phyloP scores from a whole-genome alignment of 2,113 vertebrate genomes.

The Chlamydotis undulata region DNA sequence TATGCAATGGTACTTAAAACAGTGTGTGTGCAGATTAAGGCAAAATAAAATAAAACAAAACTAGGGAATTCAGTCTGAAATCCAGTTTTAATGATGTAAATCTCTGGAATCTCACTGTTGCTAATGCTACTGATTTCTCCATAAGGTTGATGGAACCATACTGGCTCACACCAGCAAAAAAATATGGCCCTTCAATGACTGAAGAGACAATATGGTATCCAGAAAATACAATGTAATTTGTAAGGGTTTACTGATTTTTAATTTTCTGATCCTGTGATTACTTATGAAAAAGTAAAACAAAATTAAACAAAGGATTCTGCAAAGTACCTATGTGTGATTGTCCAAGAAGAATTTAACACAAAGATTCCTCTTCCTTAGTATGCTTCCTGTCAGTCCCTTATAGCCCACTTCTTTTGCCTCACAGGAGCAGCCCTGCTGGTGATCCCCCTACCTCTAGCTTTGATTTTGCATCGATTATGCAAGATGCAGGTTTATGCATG shows the following conservation, averaged over 20 bases:
- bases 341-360: not conserved
- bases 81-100: not conserved
- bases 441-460: not conserved
- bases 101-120: not conserved
- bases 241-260: not conserved
- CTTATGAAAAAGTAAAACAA: not conserved
- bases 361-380: not conserved
- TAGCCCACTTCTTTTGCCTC: not conserved
- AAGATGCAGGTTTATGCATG: not conserved
- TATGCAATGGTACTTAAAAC: not conserved
- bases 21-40: not conserved
- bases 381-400: not conserved
- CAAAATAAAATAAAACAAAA: not conserved
- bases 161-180: not conserved
- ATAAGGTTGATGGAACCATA: not conserved
- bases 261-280: not conserved
- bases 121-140: not conserved
- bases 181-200: not conserved
- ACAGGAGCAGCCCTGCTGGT: not conserved
- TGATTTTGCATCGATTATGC: not conserved
- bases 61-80: not conserved
- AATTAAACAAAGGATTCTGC: not conserved
- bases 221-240: not conserved
- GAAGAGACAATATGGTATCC: not conserved
- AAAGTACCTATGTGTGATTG: not conserved